Percentiles rank a stretch among this genome's conserved stretches.
Evolutionary conservation across 2,797 vertebrate species (phyloP).

Genomic region (Rhinophrynus dorsalis): DNA sequence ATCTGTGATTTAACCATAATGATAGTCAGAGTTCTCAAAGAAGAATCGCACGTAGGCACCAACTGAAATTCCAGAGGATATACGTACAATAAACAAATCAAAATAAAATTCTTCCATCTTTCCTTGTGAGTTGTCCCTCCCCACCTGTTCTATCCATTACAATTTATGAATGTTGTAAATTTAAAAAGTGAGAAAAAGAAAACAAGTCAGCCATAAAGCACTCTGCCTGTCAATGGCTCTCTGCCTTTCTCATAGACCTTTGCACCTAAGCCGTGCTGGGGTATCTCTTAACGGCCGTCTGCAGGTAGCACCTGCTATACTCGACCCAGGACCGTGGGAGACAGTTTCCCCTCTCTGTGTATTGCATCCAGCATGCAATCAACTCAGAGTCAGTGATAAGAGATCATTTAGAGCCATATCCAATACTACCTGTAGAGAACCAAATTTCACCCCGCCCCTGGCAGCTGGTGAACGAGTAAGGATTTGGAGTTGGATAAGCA

Average conservation of each 20-base stretch:
- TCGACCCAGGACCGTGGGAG: background rate
- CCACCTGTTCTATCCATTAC: background rate
- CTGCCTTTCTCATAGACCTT: conserved; percentile 41
- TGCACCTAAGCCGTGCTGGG: conserved; percentile 10
- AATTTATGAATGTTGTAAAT: conserved; percentile 47
- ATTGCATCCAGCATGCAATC: background rate
- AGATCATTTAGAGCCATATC: conserved; percentile 29
- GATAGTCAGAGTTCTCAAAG: no score
- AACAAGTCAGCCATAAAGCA: conserved; percentile 41
- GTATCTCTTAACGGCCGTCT: conserved; percentile 14
- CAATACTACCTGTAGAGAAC: background rate
- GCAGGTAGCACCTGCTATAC: conserved; percentile 32
- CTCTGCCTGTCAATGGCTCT: conserved; percentile 5
- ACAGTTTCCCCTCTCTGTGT: background rate
- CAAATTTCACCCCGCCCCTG: conserved; percentile 14
- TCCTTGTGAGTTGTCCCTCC: no score
- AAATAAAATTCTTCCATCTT: no score
- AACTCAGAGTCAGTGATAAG: conserved; percentile 36
- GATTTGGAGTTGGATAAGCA: conserved; percentile 5
- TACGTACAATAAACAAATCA: no score
- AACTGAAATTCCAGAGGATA: no score
- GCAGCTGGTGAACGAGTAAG: conserved; percentile 35
- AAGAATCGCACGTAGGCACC: no score
- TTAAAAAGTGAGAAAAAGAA: conserved; percentile 1
- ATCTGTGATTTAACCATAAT: no score